phyloP scores from a whole-genome alignment of 2,797 vertebrate genomes.

The Sebastes minor region DNA sequence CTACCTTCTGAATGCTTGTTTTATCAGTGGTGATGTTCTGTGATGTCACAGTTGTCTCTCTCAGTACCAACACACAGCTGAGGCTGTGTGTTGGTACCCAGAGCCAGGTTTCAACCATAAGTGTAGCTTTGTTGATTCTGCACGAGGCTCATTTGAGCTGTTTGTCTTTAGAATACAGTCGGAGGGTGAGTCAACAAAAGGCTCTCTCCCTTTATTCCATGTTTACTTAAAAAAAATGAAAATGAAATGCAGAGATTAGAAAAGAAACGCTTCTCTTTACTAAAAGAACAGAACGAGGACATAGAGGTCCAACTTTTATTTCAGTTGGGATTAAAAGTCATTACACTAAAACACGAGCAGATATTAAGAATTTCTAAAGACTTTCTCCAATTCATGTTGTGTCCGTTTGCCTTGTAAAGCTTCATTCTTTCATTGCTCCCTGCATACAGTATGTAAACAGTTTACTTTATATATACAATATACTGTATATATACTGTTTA shows the following conservation, averaged over 20 bases:
- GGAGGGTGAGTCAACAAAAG: neutral
- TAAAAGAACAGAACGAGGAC: neutral
- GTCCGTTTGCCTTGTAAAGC: too few species aligned
- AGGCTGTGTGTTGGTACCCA: too few species aligned
- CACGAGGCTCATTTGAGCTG: neutral
- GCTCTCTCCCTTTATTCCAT: neutral
- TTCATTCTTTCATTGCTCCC: too few species aligned
- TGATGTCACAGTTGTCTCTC: neutral
- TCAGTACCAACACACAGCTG: too few species aligned
- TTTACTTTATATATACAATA: too few species aligned
- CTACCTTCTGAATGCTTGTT: constrained; percentile 44
- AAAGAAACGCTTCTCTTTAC: neutral
- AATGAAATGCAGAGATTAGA: neutral
- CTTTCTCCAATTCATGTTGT: too few species aligned
- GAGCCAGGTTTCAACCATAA: neutral
- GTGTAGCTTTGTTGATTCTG: neutral
- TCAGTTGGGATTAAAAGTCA: neutral
- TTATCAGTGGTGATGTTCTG: neutral
- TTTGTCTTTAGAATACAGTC: neutral
- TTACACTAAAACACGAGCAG: neutral
- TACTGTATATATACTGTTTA: too few species aligned
- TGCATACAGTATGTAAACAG: too few species aligned
- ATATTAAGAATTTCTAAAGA: neutral
- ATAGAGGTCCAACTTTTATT: neutral
- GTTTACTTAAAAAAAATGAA: neutral